Percentiles rank a stretch among this genome's conserved stretches.
These are phyloP conservation scores for Perca fluviatilis DNA, from an alignment of 2,113 vertebrate genomes.

Conservation along the genomic window DNA sequence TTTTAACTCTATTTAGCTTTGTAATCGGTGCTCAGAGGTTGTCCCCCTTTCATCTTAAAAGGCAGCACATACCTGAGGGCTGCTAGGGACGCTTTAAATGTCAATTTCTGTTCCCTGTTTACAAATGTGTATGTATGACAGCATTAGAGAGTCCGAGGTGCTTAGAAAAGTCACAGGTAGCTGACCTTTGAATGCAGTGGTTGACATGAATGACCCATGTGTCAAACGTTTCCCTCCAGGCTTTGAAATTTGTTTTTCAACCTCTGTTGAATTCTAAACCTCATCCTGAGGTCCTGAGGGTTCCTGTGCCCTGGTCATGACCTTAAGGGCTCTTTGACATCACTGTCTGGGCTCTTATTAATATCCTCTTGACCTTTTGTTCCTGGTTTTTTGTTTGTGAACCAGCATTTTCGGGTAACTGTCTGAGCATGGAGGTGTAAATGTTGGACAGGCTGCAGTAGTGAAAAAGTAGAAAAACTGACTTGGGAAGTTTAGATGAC, in stretches of 20 bases:
- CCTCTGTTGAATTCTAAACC: constrained; percentile 17
- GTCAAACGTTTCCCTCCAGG: constrained; percentile 22
- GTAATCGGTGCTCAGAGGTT: constrained; percentile 45
- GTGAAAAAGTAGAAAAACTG: constrained; percentile 11
- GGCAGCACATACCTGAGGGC: constrained; percentile 49
- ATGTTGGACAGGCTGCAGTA: constrained; percentile 7
- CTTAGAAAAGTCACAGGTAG: neutral
- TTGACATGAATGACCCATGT: constrained; percentile 29
- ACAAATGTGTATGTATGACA: neutral
- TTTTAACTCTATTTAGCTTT: constrained; percentile 58
- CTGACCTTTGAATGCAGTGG: neutral
- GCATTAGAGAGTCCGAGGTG: neutral
- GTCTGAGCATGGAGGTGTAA: constrained; percentile 15
- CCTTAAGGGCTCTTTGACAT: constrained; percentile 36
- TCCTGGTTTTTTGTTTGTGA: constrained; percentile 13
- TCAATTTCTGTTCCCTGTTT: constrained; percentile 6
- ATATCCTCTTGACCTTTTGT: constrained; percentile 50
- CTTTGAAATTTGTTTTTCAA: constrained; percentile 42
- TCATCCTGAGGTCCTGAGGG: constrained; percentile 28
- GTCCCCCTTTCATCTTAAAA: constrained; percentile 56
- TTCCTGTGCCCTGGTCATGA: constrained; percentile 32
- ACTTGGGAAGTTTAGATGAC: neutral
- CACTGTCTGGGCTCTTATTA: constrained; percentile 20
- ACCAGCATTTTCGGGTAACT: neutral
- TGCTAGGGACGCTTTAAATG: constrained; percentile 3